phyloP scores from a whole-genome alignment of 2,888 invertebrate genomes.

The Oligia latruncula region DNA sequence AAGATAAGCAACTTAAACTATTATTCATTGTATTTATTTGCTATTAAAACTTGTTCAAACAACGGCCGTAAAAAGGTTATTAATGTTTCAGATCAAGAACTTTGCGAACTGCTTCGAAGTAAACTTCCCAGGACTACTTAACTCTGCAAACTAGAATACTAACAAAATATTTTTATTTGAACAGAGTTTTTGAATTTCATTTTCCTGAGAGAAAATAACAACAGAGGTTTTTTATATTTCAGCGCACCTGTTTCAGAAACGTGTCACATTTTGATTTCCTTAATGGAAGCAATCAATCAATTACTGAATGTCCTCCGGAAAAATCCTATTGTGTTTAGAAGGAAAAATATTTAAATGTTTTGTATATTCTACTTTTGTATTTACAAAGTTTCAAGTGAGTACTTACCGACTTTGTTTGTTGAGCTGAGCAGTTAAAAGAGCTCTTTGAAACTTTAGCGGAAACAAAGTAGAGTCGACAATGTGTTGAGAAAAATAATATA shows the following conservation, averaged over 20 bases:
- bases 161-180: conserved; percentile 56
- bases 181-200: conserved; percentile 21
- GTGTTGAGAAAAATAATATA: conserved; percentile 64
- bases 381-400: conserved; percentile 50
- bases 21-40: conserved; percentile 50
- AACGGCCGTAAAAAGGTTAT: conserved; percentile 68
- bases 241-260: conserved; percentile 37
- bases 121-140: conserved; percentile 66
- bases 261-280: conserved; percentile 34
- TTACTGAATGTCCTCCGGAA: conserved; percentile 22
- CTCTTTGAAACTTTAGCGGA: conserved; percentile 32
- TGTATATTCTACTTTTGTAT: conserved; percentile 28
- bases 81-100: conserved; percentile 68
- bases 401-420: conserved; percentile 42
- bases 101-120: conserved; percentile 62
- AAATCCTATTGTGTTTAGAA: conserved; percentile 29
- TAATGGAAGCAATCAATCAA: conserved; percentile 53
- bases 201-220: conserved; percentile 23
- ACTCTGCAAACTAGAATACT: conserved; percentile 48
- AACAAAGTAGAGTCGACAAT: conserved; percentile 44
- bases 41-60: conserved; percentile 57
- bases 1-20: conserved; percentile 34
- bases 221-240: conserved; percentile 20
- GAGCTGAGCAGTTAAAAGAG: conserved; percentile 30
- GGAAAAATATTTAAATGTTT: conserved; percentile 41